These are phyloP conservation scores for Rafetus swinhoei DNA, from an alignment of 2,113 vertebrate genomes.

Conservation along the genomic window DNA sequence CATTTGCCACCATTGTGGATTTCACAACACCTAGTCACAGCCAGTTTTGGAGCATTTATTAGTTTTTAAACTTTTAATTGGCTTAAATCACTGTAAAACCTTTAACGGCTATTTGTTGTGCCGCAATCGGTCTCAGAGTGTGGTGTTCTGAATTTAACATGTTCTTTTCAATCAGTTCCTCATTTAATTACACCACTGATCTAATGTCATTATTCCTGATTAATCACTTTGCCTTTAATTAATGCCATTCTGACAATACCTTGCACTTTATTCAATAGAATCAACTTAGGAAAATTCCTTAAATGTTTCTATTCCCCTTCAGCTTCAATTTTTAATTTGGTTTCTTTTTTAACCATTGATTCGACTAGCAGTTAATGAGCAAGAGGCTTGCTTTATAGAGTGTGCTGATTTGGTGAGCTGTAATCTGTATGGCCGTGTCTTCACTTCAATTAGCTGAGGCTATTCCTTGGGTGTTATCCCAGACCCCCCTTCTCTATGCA, in stretches of 20 bases:
- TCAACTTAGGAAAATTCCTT: background rate
- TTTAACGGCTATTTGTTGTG: background rate
- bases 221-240: background rate
- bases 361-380: background rate
- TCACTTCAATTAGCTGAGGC: background rate
- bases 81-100: background rate
- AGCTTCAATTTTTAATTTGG: background rate
- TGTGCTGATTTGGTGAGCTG: background rate
- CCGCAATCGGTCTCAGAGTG: background rate
- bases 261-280: background rate
- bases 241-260: background rate
- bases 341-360: background rate
- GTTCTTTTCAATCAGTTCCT: too few species aligned
- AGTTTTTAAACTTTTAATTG: background rate
- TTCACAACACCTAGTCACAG: background rate
- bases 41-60: background rate
- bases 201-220: background rate
- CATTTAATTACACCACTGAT: background rate
- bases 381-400: background rate
- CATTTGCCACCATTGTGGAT: background rate
- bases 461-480: background rate
- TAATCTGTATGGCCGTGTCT: background rate
- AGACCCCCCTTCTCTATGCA: fast-evolving
- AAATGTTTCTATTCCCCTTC: background rate
- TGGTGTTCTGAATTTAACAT: background rate